A percentile compares a stretch with the other conserved stretches of the same genome.
These are phyloP conservation scores for Aphelinus atriplicis DNA, from an alignment of 1,140 invertebrate species.

Conservation along the genomic window DNA sequence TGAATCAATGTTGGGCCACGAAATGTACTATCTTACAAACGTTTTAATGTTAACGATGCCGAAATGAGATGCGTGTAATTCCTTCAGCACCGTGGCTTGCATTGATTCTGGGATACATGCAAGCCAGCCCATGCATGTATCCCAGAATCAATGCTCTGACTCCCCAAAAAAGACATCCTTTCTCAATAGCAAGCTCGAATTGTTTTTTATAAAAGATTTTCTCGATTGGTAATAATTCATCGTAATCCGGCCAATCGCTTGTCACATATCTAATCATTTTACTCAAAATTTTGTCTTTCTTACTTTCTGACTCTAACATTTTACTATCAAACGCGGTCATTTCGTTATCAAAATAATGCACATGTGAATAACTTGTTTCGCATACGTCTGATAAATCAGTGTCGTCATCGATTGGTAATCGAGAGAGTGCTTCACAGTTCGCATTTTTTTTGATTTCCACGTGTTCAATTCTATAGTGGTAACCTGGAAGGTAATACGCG, in stretches of 20 bases:
- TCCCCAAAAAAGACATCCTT: conserved; percentile 46
- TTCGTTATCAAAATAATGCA: conserved; percentile 39
- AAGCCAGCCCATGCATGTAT: conserved; percentile 49
- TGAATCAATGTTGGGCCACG: conserved; percentile 61
- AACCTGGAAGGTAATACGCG: conserved; percentile 39
- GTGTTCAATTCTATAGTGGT: conserved; percentile 29
- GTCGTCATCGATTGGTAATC: conserved; percentile 5
- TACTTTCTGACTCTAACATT: conserved; percentile 21
- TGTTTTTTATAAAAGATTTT: neutral
- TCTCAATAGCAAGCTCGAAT: neutral
- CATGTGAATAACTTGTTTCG: too few relatives aligned
- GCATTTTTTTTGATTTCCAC: conserved; percentile 15
- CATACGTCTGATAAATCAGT: conserved; percentile 25
- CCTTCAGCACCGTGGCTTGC: conserved; percentile 56
- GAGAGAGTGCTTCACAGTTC: conserved; percentile 18
- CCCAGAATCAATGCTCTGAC: conserved; percentile 56
- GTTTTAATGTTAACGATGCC: conserved; percentile 62
- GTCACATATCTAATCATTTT: neutral
- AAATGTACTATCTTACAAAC: conserved; percentile 57
- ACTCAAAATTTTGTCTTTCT: neutral
- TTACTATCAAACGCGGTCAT: conserved; percentile 34
- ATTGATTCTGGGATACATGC: conserved; percentile 48
- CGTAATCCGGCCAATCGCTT: neutral
- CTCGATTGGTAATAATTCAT: neutral
- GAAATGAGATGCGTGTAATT: conserved; percentile 51